Evolutionary conservation across 2,888 invertebrate species (phyloP), one percentile per base, ranked within the genome.

Genomic region (Pheosia tremula): DNA sequence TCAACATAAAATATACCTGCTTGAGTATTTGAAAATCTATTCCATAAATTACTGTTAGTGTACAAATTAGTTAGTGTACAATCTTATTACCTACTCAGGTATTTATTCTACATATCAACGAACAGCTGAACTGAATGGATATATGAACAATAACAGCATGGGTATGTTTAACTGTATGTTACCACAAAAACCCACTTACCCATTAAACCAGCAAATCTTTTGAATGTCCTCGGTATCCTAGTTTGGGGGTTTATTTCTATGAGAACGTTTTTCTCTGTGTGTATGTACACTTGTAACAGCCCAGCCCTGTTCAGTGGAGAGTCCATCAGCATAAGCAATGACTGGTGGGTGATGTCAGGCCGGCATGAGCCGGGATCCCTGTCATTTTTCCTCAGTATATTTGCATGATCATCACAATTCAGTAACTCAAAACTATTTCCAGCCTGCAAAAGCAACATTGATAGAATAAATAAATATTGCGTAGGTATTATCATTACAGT

Each of bases 321-420:
- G 86, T 99, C 99, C 94, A 99, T 96, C 57, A 99, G 94, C 99
- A 99, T 99, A 0, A 99, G 93, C 13, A 99, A 94, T 84, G 99
- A 99, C 88, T 99, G 99, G 88, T 99, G 99, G 0, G 98, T 96
- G 66, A 99, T 99, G 82, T 99, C 99, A 0, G 99, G 99, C 43
- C 99, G 95, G 81, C 98, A 98, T 3, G 97, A 95, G 0, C 98
- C 97, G 0, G 97, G 97, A 78, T 98, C 98, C 64, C 98, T 95
- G 74, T 97, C 97, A 85, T 97, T 96, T 85, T 97, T 98, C 72
- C 97, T 96, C 72, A 99, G 94, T 67, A 98, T 96, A 72, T 95
- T 94, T 38, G 95, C 95, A 88, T 99, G 99, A 82, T 98, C 98
- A 86, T 99, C 99, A 88, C 98, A 98, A 83, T 98, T 99, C 58